Conservation (phyloP, 2,113 vertebrate species). For the Raja brachyura region DNA sequence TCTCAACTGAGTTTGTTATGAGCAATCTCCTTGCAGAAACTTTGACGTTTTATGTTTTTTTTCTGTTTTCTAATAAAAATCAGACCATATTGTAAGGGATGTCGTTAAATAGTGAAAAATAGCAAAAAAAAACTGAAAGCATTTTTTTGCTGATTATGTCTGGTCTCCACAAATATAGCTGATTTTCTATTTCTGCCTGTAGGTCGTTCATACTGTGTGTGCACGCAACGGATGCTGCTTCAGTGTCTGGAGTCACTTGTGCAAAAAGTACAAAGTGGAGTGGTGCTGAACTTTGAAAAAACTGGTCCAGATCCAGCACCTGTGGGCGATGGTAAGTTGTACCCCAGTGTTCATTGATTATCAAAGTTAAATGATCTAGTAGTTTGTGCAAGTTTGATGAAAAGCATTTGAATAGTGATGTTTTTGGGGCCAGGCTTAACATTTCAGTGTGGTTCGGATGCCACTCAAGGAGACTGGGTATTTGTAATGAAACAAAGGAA, state of each 20-base stretch:
- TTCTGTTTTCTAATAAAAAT: background rate
- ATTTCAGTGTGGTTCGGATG: background rate
- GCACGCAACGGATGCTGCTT: constrained; percentile 91
- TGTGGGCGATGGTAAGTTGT: constrained; percentile 61
- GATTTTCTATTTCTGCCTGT: background rate
- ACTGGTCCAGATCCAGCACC: constrained; percentile 83
- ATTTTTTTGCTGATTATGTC: background rate
- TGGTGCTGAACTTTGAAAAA: constrained; percentile 96
- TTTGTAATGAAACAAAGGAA: background rate
- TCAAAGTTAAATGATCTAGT: background rate
- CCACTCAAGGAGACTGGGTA: background rate
- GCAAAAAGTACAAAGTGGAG: constrained; percentile 93
- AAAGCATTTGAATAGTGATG: background rate
- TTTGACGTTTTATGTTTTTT: too few species aligned
- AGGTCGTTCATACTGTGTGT: constrained; percentile 93
- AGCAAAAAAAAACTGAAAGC: background rate
- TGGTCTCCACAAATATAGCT: background rate
- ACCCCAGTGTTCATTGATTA: background rate
- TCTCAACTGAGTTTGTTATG: background rate
- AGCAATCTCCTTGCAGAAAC: background rate
- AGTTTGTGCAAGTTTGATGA: background rate
- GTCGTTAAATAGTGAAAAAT: background rate
- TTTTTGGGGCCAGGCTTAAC: background rate
- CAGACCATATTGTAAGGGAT: background rate
- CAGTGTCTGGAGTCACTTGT: constrained; percentile 94